These are phyloP conservation scores for Empis livida DNA, from an alignment of 2,888 invertebrate genomes.

Conservation along the genomic window DNA sequence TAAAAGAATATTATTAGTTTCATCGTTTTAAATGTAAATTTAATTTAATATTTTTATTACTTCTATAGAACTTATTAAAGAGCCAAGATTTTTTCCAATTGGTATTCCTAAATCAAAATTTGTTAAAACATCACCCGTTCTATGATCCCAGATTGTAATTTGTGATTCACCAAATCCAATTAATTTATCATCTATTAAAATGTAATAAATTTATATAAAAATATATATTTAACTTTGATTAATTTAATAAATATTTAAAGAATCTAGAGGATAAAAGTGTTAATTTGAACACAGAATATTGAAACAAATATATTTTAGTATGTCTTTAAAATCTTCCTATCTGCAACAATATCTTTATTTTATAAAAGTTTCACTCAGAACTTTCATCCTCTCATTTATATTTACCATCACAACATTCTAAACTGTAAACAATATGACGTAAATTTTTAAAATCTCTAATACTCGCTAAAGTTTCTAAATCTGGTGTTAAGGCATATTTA, in stretches of 20 bases:
- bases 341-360: too few relatives aligned
- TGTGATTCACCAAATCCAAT: slow-evolving; percentile 30
- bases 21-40: slow-evolving; percentile 6
- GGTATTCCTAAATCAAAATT: slow-evolving; percentile 29
- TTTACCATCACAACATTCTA: slow-evolving; percentile 27
- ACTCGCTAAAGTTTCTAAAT: slow-evolving; percentile 31
- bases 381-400: too few relatives aligned
- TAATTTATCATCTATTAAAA: slow-evolving; percentile 24
- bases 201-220: too few relatives aligned
- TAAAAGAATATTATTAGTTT: slow-evolving; percentile 9
- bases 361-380: too few relatives aligned
- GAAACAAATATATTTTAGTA: not conserved
- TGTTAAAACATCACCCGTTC: slow-evolving; percentile 31
- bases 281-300: too few relatives aligned
- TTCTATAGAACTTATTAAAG: slow-evolving; percentile 7
- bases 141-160: slow-evolving; percentile 34
- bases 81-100: slow-evolving; percentile 27
- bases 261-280: too few relatives aligned
- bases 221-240: too few relatives aligned
- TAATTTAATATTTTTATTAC: slow-evolving; percentile 2
- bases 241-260: too few relatives aligned
- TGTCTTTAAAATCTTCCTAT: too few relatives aligned
- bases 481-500: slow-evolving; percentile 32
- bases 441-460: slow-evolving; percentile 32
- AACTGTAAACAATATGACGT: slow-evolving; percentile 25